Conservation (phyloP, 2,113 vertebrate species). For the Proterorhinus semilunaris region DNA sequence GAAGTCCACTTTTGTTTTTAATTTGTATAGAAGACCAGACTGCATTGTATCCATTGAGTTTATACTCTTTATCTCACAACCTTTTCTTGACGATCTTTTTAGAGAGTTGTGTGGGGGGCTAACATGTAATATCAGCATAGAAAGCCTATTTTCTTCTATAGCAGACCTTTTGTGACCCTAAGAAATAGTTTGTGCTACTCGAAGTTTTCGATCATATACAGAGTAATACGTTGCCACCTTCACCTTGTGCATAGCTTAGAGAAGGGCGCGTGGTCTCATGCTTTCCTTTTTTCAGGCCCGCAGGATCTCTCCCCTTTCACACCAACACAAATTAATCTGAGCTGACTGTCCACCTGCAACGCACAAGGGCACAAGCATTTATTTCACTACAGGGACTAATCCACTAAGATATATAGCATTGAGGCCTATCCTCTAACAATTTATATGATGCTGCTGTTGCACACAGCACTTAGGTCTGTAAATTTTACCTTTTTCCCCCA, state of each 20-base stretch:
- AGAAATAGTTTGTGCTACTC: slow-evolving; percentile 33
- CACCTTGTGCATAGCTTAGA: slow-evolving; percentile 78
- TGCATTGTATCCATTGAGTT: background rate
- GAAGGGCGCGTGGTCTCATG: slow-evolving; percentile 51
- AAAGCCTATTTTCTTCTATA: slow-evolving; percentile 37
- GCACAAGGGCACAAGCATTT: slow-evolving; percentile 57
- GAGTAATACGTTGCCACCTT: slow-evolving; percentile 75
- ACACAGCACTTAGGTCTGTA: slow-evolving; percentile 2
- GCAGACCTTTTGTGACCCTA: slow-evolving; percentile 40
- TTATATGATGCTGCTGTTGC: background rate
- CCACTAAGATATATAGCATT: slow-evolving; percentile 43
- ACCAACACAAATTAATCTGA: slow-evolving; percentile 80
- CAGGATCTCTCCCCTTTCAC: slow-evolving; percentile 73
- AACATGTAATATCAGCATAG: slow-evolving; percentile 48
- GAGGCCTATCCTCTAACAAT: slow-evolving; percentile 16
- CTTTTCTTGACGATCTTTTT: slow-evolving; percentile 15
- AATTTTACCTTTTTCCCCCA: slow-evolving; percentile 10
- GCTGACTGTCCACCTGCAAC: slow-evolving; percentile 63
- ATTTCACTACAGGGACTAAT: slow-evolving; percentile 43
- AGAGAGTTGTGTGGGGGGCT: slow-evolving; percentile 43
- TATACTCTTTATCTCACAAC: background rate
- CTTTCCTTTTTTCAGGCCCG: slow-evolving; percentile 36
- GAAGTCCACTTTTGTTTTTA: background rate
- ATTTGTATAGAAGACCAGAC: background rate
- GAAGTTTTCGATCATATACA: slow-evolving; percentile 44